Evolutionary conservation across 2,113 vertebrate genomes (phyloP).

Genomic region (Ptyas mucosa): DNA sequence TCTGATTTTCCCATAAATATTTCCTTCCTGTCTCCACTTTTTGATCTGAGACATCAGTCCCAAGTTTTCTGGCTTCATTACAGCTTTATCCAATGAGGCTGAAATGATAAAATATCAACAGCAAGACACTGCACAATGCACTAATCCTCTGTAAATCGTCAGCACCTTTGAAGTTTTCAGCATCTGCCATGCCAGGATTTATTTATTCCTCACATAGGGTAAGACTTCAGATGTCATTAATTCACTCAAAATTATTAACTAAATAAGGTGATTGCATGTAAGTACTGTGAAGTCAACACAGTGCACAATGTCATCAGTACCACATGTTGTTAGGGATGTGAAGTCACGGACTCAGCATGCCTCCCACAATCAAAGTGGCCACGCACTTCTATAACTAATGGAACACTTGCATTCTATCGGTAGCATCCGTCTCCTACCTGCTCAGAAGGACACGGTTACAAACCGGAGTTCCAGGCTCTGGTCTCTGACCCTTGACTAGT

Average conservation of each 20-base stretch:
- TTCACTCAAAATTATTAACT: constrained; percentile 41
- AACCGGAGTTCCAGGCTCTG: background rate
- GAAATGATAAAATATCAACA: constrained; percentile 31
- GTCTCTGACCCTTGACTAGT: background rate
- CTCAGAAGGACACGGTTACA: background rate
- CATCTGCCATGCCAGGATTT: constrained; percentile 20
- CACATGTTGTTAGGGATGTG: constrained; percentile 14
- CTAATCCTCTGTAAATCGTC: constrained; percentile 31
- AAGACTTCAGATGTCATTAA: constrained; percentile 25
- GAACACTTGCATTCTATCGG: background rate
- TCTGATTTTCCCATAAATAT: background rate
- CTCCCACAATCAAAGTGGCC: constrained; percentile 8
- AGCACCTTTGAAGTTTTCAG: constrained; percentile 28
- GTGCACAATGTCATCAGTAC: constrained; percentile 9
- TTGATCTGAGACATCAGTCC: background rate
- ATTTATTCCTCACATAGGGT: constrained; percentile 34
- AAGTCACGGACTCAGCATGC: constrained; percentile 29
- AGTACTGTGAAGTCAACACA: constrained; percentile 31
- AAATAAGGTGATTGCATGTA: constrained; percentile 19
- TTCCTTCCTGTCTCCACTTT: background rate
- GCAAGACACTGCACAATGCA: constrained; percentile 13
- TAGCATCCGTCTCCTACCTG: background rate
- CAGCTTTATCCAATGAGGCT: constrained; percentile 1
- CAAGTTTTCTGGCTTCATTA: constrained; percentile 3
- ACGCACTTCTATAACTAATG: background rate